Percentiles rank a stretch among this genome's conserved stretches.
phyloP scores from a whole-genome alignment of 2,113 vertebrate genomes.

The Ellobius talpinus region DNA sequence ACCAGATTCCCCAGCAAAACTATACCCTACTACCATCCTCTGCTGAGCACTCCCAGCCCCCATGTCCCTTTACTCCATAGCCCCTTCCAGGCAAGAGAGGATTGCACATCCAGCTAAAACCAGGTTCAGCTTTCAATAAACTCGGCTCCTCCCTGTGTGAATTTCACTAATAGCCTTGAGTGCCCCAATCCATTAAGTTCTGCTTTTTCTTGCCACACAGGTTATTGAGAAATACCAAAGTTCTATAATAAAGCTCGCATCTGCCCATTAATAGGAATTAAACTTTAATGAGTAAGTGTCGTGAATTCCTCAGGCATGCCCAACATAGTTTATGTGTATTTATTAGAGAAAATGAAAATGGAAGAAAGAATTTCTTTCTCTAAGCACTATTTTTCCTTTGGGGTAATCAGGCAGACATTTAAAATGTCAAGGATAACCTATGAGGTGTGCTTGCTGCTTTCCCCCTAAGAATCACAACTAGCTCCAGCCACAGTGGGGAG shows the following conservation, averaged over 20 bases:
- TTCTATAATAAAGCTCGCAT: not conserved
- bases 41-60: not conserved
- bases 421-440: not conserved
- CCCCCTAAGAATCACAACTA: not conserved
- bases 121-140: not conserved
- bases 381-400: not conserved
- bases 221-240: not conserved
- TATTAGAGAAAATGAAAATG: conserved; percentile 16
- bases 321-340: not conserved
- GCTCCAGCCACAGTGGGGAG: not conserved
- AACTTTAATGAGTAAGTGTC: not conserved
- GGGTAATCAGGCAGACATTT: not conserved
- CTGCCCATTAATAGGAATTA: not conserved
- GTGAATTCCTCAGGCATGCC: not conserved
- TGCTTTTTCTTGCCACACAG: not conserved
- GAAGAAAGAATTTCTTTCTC: not conserved
- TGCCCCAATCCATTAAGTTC: not conserved
- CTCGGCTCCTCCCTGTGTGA: not conserved
- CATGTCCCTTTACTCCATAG: not conserved
- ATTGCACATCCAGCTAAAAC: not conserved
- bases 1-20: not conserved
- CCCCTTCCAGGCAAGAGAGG: not conserved
- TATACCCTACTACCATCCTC: not conserved
- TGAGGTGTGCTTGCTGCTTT: not conserved
- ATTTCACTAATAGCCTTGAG: not conserved